Evolutionary conservation across 2,888 invertebrate species (phyloP).

Genomic region (Ennomos quercinarius): DNA sequence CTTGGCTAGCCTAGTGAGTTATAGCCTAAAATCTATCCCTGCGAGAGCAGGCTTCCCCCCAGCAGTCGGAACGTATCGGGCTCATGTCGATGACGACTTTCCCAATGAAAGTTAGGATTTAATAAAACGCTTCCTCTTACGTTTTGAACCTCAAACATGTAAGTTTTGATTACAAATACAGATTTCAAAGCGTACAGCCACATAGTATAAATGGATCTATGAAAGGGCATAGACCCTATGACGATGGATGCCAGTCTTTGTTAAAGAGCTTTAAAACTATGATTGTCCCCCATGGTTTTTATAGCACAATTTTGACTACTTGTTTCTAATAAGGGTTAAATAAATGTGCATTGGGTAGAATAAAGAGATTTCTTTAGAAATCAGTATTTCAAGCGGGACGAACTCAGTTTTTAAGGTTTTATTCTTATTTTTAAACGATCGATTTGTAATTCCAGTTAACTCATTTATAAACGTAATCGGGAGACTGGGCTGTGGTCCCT

Average conservation of each 20-base stretch:
- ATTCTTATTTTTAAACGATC: too few species aligned
- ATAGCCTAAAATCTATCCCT: too few species aligned
- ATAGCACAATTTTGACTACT: background rate
- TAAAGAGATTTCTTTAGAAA: background rate
- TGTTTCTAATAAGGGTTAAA: background rate
- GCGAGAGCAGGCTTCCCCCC: too few species aligned
- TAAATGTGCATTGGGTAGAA: background rate
- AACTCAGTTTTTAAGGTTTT: too few species aligned
- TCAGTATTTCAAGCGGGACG: too few species aligned
- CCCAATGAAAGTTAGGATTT: too few species aligned
- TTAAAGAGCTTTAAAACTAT: conserved; percentile 25
- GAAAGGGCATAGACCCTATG: conserved; percentile 32
- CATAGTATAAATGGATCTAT: conserved; percentile 20
- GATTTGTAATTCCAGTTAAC: too few species aligned
- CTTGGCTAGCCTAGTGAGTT: too few species aligned
- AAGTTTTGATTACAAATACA: conserved; percentile 62
- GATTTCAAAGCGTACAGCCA: conserved; percentile 55
- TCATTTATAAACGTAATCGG: too few species aligned
- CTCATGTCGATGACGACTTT: too few species aligned
- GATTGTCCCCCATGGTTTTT: conserved; percentile 28
- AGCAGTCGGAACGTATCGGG: too few species aligned
- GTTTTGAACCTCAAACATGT: conserved; percentile 10
- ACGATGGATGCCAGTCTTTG: conserved; percentile 40
- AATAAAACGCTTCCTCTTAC: background rate
- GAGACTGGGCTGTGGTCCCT: too few species aligned